These are phyloP conservation scores for Gallinago solitaria DNA, from an alignment of 2,797 vertebrate genomes.

Conservation along the genomic window DNA sequence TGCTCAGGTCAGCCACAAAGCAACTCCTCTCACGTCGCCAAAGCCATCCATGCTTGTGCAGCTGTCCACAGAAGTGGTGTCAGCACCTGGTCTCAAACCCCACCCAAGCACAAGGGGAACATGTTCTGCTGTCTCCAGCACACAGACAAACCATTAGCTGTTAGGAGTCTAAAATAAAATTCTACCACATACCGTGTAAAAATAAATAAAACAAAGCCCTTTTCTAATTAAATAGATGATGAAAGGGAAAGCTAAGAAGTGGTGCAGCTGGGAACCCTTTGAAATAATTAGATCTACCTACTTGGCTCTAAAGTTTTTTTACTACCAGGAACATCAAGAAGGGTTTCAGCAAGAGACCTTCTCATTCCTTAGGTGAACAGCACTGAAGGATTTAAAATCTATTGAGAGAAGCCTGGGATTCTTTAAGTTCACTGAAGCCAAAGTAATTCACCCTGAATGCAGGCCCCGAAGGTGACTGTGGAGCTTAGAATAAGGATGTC, in stretches of 20 bases:
- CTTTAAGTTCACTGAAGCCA: conserved; percentile 64
- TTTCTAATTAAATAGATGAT: conserved; percentile 55
- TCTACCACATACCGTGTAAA: background rate
- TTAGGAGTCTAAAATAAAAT: background rate
- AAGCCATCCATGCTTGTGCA: background rate
- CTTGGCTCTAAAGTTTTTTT: conserved; percentile 38
- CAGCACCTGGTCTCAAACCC: background rate
- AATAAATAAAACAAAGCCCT: conserved; percentile 33
- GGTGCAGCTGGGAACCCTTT: conserved; percentile 52
- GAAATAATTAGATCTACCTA: conserved; percentile 73
- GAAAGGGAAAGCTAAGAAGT: conserved; percentile 42
- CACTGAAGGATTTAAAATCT: conserved; percentile 57
- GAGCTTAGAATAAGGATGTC: conserved; percentile 59
- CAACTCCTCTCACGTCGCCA: background rate
- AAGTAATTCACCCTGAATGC: conserved; percentile 70
- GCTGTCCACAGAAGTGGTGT: background rate
- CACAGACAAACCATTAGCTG: background rate
- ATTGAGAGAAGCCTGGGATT: conserved; percentile 60
- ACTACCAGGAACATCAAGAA: conserved; percentile 62
- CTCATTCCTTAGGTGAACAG: conserved; percentile 63
- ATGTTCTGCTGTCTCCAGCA: background rate
- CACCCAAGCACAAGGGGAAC: background rate
- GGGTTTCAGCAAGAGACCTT: conserved; percentile 44
- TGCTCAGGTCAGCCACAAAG: background rate
- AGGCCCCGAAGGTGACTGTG: conserved; percentile 58